phyloP scores from a whole-genome alignment of 2,888 invertebrate species.

The Loripinus fragilis region DNA sequence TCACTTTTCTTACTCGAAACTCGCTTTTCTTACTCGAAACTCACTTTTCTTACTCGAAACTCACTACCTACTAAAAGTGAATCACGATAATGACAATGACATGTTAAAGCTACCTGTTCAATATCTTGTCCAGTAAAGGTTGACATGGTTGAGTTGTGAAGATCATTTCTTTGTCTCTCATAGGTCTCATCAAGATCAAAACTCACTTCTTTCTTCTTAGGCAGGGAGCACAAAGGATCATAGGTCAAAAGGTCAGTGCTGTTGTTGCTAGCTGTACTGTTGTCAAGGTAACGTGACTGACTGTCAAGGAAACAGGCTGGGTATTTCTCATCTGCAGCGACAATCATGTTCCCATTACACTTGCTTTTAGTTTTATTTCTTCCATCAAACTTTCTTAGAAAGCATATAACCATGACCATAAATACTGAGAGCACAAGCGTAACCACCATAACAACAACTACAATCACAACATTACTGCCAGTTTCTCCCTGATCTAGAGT shows the following conservation, averaged over 20 bases:
- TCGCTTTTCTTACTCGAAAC: too few relatives aligned
- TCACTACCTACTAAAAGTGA: too few relatives aligned
- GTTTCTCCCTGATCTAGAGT: slow-evolving; percentile 35
- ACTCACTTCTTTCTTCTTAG: slow-evolving; percentile 57
- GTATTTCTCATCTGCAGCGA: slow-evolving; percentile 59
- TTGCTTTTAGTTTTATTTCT: slow-evolving; percentile 48
- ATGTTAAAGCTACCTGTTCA: slow-evolving; percentile 58
- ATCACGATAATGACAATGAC: too few relatives aligned
- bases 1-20: too few relatives aligned
- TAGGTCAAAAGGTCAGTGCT: slow-evolving; percentile 56
- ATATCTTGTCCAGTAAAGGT: slow-evolving; percentile 54
- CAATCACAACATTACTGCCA: slow-evolving; percentile 62
- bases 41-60: too few relatives aligned
- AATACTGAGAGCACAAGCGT: slow-evolving; percentile 64
- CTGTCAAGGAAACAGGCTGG: slow-evolving; percentile 56
- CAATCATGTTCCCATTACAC: slow-evolving; percentile 38
- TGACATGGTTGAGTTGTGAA: slow-evolving; percentile 55
- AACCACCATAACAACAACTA: slow-evolving; percentile 64
- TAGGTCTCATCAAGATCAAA: slow-evolving; percentile 54
- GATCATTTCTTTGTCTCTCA: slow-evolving; percentile 37
- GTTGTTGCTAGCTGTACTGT: slow-evolving; percentile 31
- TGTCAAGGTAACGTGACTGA: slow-evolving; percentile 49
- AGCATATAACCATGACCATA: slow-evolving; percentile 62
- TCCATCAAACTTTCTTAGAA: slow-evolving; percentile 62
- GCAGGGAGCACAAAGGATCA: slow-evolving; percentile 46